Percentiles rank a stretch among this genome's conserved stretches.
phyloP scores from a whole-genome alignment of 2,113 vertebrate species.

The Crotophaga sulcirostris region DNA sequence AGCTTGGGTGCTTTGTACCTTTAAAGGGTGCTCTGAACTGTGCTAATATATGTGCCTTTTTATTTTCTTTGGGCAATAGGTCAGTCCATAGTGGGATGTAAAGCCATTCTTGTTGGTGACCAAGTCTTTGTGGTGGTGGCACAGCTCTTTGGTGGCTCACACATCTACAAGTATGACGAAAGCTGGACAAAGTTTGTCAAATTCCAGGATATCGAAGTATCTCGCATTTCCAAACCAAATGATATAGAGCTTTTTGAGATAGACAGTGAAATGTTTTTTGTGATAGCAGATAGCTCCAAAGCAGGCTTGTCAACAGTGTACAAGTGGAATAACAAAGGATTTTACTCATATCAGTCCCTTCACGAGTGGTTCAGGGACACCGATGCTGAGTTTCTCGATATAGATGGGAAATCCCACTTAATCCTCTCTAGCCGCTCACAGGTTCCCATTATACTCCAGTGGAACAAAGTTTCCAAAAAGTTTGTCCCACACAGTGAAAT shows the following conservation, averaged over 20 bases:
- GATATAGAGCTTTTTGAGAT: conserved; percentile 96
- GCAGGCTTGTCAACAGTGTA: conserved; percentile 96
- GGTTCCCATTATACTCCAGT: conserved; percentile 95
- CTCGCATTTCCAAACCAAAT: conserved; percentile 96
- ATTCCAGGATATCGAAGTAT: conserved; percentile 97
- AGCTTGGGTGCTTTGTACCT: not conserved
- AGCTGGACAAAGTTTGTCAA: conserved; percentile 96
- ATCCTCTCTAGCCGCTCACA: conserved; percentile 95
- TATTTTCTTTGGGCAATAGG: conserved; percentile 74
- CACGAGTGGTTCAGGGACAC: conserved; percentile 98
- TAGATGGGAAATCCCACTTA: conserved; percentile 92
- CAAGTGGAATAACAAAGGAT: conserved; percentile 97
- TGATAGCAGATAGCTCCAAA: conserved; percentile 97
- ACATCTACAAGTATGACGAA: conserved; percentile 96
- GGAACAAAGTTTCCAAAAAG: conserved; percentile 90
- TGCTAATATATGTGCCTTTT: conserved; percentile 32
- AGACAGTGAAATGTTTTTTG: conserved; percentile 89
- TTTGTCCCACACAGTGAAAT: conserved; percentile 91
- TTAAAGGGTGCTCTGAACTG: not conserved
- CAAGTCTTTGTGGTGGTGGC: conserved; percentile 97
- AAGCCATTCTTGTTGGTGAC: conserved; percentile 91
- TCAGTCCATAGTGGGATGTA: conserved; percentile 97
- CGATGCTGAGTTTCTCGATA: conserved; percentile 89
- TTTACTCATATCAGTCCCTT: conserved; percentile 95
- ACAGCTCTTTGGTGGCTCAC: conserved; percentile 96